Evolutionary conservation across 1,140 invertebrate genomes (phyloP).

Genomic region (Myzus persicae): DNA sequence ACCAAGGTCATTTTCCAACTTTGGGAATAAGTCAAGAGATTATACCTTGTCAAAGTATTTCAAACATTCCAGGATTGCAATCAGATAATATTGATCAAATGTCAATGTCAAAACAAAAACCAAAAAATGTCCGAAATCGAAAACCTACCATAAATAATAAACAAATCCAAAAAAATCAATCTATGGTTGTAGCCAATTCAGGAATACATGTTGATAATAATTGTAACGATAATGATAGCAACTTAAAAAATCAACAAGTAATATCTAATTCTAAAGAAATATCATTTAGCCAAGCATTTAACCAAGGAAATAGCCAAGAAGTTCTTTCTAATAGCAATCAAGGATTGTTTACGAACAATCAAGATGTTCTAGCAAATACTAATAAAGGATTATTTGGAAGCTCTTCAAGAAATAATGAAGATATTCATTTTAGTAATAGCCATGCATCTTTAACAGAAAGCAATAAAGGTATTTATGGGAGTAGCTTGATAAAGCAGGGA

Average conservation of each 20-base stretch:
- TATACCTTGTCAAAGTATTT: neutral
- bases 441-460: conserved; percentile 35
- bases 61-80: conserved; percentile 24
- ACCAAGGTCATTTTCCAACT: conserved; percentile 12
- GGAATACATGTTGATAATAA: conserved; percentile 12
- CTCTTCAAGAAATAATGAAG: conserved; percentile 36
- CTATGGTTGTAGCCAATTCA: neutral
- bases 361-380: conserved; percentile 33
- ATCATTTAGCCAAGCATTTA: conserved; percentile 53
- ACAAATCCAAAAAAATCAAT: conserved; percentile 45
- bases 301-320: conserved; percentile 54
- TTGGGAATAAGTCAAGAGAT: conserved; percentile 14
- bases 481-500: conserved; percentile 25
- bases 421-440: conserved; percentile 23
- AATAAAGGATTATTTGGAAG: conserved; percentile 39
- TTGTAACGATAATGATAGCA: conserved; percentile 35
- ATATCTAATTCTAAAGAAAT: conserved; percentile 31
- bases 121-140: conserved; percentile 14
- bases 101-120: conserved; percentile 5
- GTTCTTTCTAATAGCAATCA: conserved; percentile 43
- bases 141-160: conserved; percentile 19
- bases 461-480: conserved; percentile 40
- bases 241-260: conserved; percentile 23
- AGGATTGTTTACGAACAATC: conserved; percentile 53
- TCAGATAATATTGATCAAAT: conserved; percentile 33